Evolutionary conservation across 2,888 invertebrate genomes (phyloP).

Genomic region (Enoplolaimus lenunculus): DNA sequence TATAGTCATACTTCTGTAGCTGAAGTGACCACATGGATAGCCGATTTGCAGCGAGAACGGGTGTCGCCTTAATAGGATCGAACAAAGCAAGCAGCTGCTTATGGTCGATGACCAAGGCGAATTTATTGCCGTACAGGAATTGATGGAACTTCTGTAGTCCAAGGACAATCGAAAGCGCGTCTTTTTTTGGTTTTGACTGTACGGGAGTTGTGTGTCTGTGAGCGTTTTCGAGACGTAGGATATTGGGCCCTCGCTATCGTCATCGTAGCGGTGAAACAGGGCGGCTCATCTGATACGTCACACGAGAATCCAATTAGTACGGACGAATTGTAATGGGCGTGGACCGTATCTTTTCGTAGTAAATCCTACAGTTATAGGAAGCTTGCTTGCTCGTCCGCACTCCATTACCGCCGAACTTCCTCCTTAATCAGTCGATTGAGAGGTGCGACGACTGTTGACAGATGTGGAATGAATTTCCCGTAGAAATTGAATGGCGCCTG

Average conservation of each 20-base stretch:
- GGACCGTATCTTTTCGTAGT: neutral
- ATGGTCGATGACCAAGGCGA: neutral
- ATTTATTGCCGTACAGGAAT: constrained; percentile 1
- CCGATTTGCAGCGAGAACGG: neutral
- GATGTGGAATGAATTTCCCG: neutral
- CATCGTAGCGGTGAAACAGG: neutral
- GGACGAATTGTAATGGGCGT: neutral
- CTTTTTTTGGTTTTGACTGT: neutral
- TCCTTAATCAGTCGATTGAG: neutral
- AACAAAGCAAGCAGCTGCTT: neutral
- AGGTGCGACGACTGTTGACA: neutral
- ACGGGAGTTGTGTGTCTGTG: neutral
- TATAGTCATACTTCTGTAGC: neutral
- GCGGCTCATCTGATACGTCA: no score
- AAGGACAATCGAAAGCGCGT: neutral
- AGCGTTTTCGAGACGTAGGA: neutral
- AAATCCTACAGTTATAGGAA: neutral
- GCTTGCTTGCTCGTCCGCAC: neutral
- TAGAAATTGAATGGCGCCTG: neutral
- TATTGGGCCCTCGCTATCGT: neutral
- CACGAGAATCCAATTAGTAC: neutral
- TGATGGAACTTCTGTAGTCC: neutral
- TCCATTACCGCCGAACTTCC: neutral
- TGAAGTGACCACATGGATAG: neutral
- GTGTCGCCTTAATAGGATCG: neutral